These are phyloP conservation scores for Pagrus major DNA, from an alignment of 2,113 vertebrate species.

Conservation along the genomic window DNA sequence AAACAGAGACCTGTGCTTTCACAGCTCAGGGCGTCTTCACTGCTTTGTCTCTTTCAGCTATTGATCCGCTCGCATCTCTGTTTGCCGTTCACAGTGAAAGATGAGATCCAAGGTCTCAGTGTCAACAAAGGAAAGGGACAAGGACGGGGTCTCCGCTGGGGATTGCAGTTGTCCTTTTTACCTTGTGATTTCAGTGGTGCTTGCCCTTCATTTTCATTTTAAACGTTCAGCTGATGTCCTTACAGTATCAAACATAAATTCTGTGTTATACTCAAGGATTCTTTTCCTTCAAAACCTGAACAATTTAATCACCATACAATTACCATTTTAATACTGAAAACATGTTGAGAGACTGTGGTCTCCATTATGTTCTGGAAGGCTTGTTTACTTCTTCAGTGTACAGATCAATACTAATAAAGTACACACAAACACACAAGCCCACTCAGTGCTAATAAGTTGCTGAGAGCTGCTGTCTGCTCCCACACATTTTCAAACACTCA, in stretches of 20 bases:
- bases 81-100: constrained; percentile 55
- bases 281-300: background rate
- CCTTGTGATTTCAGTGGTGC: background rate
- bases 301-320: background rate
- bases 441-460: constrained; percentile 60
- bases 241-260: background rate
- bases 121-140: constrained; percentile 19
- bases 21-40: constrained; percentile 22
- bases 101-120: constrained; percentile 42
- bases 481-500: constrained; percentile 35
- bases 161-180: background rate
- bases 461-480: constrained; percentile 44
- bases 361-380: constrained; percentile 35
- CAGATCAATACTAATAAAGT: constrained; percentile 72
- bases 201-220: background rate
- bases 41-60: constrained; percentile 45
- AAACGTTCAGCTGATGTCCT: background rate
- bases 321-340: constrained; percentile 14
- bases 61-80: constrained; percentile 36
- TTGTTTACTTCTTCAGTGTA: constrained; percentile 41
- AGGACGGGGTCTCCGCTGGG: constrained; percentile 11
- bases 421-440: constrained; percentile 19
- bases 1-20: constrained; percentile 22
- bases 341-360: constrained; percentile 17
- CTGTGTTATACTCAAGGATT: background rate